These are phyloP conservation scores for Neoitamus cyanurus DNA, from an alignment of 2,888 invertebrate species.

Conservation along the genomic window DNA sequence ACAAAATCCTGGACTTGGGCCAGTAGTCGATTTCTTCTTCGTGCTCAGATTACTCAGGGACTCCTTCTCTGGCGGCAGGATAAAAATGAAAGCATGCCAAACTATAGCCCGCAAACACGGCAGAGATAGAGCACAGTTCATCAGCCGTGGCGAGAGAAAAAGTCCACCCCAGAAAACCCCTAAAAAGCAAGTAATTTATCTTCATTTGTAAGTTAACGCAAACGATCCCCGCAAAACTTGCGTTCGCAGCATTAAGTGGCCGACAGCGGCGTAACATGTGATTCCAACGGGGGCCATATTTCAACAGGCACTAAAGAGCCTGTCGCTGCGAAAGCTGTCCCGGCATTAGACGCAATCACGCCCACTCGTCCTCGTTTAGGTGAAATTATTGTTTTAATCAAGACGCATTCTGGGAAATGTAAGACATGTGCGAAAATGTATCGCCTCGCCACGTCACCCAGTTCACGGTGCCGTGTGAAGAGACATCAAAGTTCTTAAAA, in stretches of 20 bases:
- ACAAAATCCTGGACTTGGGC: neutral
- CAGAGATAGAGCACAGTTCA: neutral
- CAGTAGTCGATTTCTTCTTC: neutral
- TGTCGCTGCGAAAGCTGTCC: neutral
- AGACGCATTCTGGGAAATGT: neutral
- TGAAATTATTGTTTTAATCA: slow-evolving; percentile 5
- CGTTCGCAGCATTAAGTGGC: neutral
- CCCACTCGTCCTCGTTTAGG: neutral
- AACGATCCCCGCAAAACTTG: slow-evolving; percentile 11
- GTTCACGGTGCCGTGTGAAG: neutral
- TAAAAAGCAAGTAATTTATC: slow-evolving; percentile 21
- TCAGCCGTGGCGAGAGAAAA: neutral
- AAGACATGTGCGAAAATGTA: neutral
- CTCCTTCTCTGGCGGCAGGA: neutral
- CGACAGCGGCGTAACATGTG: neutral
- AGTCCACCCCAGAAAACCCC: neutral
- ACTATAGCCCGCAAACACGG: neutral
- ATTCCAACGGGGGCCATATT: neutral
- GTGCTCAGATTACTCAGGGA: neutral
- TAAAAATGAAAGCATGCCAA: neutral
- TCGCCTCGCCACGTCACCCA: neutral
- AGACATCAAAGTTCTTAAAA: neutral
- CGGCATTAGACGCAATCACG: neutral
- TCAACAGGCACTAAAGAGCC: neutral
- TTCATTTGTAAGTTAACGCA: slow-evolving; percentile 16